A percentile compares a stretch with the other conserved stretches of the same genome.
Conservation (phyloP, 2,113 vertebrate genomes). For the Cebus imitator region DNA sequence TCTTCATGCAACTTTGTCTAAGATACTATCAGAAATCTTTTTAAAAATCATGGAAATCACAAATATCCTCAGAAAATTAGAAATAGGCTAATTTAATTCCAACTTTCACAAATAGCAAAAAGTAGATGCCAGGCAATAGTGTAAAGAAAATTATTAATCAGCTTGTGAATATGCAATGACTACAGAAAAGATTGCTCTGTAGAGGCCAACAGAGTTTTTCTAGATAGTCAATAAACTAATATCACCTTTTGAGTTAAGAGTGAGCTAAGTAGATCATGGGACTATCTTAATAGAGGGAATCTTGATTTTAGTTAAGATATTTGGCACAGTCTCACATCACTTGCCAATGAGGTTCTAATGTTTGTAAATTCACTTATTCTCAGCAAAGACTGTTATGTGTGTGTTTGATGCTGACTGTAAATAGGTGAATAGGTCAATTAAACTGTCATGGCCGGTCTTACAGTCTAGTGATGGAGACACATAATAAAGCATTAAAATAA, state of each 20-base stretch:
- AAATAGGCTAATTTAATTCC: background rate
- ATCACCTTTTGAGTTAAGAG: background rate
- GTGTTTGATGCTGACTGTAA: background rate
- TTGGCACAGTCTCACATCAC: background rate
- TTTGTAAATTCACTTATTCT: background rate
- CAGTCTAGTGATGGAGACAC: background rate
- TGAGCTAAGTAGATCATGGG: background rate
- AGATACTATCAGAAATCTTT: background rate
- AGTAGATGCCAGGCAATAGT: background rate
- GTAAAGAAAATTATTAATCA: background rate
- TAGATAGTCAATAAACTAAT: background rate
- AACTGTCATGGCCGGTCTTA: background rate
- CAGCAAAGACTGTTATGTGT: background rate
- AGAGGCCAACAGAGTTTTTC: background rate
- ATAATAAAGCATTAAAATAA: background rate
- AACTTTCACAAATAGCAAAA: background rate
- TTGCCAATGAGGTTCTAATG: background rate
- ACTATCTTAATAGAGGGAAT: background rate
- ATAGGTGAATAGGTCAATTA: background rate
- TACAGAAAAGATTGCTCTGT: background rate
- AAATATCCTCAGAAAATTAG: background rate
- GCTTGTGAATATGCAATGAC: background rate
- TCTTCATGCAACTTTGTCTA: too few relatives aligned
- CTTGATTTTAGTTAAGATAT: background rate
- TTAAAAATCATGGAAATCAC: background rate